These are phyloP conservation scores for Dascillus cervinus DNA, from an alignment of 2,888 invertebrate species.

Conservation along the genomic window DNA sequence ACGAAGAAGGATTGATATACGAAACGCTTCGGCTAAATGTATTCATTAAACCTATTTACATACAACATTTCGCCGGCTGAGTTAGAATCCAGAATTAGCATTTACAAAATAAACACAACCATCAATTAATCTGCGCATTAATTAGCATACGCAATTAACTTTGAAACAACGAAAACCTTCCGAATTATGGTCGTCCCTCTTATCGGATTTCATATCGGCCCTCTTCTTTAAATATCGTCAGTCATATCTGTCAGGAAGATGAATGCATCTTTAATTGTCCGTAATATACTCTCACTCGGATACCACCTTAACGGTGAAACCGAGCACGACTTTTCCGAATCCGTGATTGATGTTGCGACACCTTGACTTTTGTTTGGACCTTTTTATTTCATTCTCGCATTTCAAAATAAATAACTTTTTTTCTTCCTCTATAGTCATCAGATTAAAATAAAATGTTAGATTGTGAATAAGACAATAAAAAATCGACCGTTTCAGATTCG, in stretches of 20 bases:
- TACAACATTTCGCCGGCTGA: slow-evolving; percentile 31
- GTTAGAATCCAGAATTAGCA: slow-evolving; percentile 32
- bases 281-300: slow-evolving; percentile 5
- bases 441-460: no score
- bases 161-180: slow-evolving; percentile 15
- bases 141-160: slow-evolving; percentile 27
- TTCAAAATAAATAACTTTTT: no score
- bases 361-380: no score
- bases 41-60: slow-evolving; percentile 39
- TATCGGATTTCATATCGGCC: slow-evolving; percentile 13
- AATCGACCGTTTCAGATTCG: no score
- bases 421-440: no score
- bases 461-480: no score
- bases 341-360: no score
- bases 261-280: slow-evolving; percentile 9
- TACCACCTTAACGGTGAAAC: no score
- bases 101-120: slow-evolving; percentile 38
- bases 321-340: no score
- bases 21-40: slow-evolving; percentile 28
- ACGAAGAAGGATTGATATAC: slow-evolving; percentile 38
- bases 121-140: slow-evolving; percentile 36
- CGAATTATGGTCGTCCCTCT: slow-evolving; percentile 14
- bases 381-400: no score
- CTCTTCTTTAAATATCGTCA: slow-evolving; percentile 8
- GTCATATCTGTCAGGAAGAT: slow-evolving; percentile 12